phyloP scores from a whole-genome alignment of 2,113 vertebrate genomes.

The Tor tambroides region DNA sequence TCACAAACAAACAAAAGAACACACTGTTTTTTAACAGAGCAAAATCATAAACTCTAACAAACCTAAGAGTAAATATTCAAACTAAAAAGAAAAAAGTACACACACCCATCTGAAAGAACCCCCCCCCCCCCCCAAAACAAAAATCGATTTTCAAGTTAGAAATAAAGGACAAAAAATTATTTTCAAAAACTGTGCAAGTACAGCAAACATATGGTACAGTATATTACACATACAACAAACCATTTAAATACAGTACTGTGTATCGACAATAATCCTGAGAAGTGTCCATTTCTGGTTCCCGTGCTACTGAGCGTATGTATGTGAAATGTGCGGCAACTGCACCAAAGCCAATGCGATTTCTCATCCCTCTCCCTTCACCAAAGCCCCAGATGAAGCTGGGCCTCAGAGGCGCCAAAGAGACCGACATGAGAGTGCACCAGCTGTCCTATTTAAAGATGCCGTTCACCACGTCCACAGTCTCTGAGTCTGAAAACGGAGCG shows the following conservation, averaged over 20 bases:
- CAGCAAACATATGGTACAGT: slow-evolving; percentile 94
- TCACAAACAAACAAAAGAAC: slow-evolving; percentile 26
- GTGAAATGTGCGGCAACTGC: slow-evolving; percentile 46
- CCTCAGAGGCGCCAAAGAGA: no score
- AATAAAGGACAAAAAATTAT: slow-evolving; percentile 31
- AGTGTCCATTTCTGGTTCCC: slow-evolving; percentile 77
- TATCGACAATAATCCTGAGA: slow-evolving; percentile 98
- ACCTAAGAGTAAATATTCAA: slow-evolving; percentile 66
- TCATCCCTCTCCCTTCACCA: not conserved
- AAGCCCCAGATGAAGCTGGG: slow-evolving; percentile 7
- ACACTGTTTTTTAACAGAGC: slow-evolving; percentile 28
- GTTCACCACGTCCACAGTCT: not conserved
- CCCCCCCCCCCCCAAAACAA: no score
- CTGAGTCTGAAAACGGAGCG: slow-evolving; percentile 5
- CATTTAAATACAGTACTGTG: slow-evolving; percentile 92
- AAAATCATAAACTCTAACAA: slow-evolving; percentile 51
- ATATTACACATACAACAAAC: slow-evolving; percentile 89
- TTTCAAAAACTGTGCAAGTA: slow-evolving; percentile 96
- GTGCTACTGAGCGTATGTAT: slow-evolving; percentile 61
- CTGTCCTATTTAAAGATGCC: slow-evolving; percentile 12
- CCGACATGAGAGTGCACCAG: not conserved
- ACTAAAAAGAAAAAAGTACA: slow-evolving; percentile 24
- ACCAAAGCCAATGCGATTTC: slow-evolving; percentile 33
- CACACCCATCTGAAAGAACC: slow-evolving; percentile 61
- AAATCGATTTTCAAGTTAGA: slow-evolving; percentile 69